Conservation (phyloP, 2,113 vertebrate genomes). For the Tetrao urogallus region DNA sequence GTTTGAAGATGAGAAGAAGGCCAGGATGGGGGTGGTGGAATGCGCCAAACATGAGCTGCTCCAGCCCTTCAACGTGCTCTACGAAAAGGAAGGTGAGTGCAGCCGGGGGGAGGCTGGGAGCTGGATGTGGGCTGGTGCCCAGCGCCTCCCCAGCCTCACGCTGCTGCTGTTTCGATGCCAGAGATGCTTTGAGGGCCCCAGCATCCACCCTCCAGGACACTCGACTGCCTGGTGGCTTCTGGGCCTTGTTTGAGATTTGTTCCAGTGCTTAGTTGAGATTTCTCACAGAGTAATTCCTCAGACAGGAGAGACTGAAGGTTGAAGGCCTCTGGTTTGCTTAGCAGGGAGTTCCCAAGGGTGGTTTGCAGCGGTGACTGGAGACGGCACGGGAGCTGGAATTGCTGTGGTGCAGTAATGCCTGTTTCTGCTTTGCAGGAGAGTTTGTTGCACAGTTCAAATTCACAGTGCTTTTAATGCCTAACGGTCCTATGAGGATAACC, state of each 20-base stretch:
- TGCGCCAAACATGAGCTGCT: constrained; percentile 97
- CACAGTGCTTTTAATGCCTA: constrained; percentile 97
- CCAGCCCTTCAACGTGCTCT: constrained; percentile 95
- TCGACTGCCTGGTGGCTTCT: not conserved
- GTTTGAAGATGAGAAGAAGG: constrained; percentile 96
- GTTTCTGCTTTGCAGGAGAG: constrained; percentile 81
- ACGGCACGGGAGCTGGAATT: fast-evolving
- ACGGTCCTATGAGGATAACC: constrained; percentile 96
- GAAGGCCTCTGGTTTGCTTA: too few species aligned
- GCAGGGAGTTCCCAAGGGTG: not conserved
- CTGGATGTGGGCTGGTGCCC: fast-evolving
- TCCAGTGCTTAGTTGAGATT: not conserved
- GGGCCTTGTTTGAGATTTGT: not conserved
- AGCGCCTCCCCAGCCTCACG: not conserved
- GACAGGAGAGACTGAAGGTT: not conserved
- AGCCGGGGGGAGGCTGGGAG: not conserved
- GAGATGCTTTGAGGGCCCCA: not conserved
- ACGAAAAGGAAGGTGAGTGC: constrained; percentile 95
- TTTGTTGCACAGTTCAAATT: constrained; percentile 98
- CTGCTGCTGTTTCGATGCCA: not conserved
- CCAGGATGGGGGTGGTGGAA: constrained; percentile 94
- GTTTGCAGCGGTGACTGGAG: not conserved
- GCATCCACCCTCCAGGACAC: not conserved
- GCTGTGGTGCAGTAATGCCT: fast-evolving
- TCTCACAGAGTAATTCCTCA: not conserved